Conservation (phyloP, 2,888 invertebrate genomes). For the Nezara viridula region DNA sequence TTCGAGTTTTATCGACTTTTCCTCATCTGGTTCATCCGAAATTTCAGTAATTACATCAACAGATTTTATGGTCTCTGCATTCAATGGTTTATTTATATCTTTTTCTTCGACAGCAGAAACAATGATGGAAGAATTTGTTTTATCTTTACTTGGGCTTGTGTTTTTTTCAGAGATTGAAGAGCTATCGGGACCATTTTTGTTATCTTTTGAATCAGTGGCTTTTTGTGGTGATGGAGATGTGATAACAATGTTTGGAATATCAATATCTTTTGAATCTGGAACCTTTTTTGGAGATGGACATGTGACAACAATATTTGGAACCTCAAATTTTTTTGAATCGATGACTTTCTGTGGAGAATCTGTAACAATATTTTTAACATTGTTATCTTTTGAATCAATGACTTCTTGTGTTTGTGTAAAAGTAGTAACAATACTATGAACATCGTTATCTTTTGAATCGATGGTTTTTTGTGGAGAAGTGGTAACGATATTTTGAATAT, state of each 20-base stretch:
- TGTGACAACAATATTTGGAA: background rate
- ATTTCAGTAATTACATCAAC: background rate
- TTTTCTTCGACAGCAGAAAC: background rate
- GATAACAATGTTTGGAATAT: background rate
- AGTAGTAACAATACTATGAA: background rate
- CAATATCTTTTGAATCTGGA: background rate
- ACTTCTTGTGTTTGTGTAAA: background rate
- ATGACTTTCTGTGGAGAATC: background rate
- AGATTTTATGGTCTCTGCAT: background rate
- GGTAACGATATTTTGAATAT: background rate
- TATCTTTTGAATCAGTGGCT: background rate
- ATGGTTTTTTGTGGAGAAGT: background rate
- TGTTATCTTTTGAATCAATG: background rate
- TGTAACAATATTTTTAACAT: background rate
- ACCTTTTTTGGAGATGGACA: background rate
- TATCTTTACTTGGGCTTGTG: background rate
- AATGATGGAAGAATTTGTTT: background rate
- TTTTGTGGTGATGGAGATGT: background rate
- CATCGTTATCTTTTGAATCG: background rate
- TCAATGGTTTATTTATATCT: background rate
- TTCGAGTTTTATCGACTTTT: background rate
- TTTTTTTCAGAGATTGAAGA: background rate
- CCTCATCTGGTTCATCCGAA: background rate
- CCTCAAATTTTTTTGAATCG: background rate
- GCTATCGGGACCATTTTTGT: background rate